Base-by-base conservation (phyloP, 2,113 vertebrate species). In the Corythornis vintsioides region DNA sequence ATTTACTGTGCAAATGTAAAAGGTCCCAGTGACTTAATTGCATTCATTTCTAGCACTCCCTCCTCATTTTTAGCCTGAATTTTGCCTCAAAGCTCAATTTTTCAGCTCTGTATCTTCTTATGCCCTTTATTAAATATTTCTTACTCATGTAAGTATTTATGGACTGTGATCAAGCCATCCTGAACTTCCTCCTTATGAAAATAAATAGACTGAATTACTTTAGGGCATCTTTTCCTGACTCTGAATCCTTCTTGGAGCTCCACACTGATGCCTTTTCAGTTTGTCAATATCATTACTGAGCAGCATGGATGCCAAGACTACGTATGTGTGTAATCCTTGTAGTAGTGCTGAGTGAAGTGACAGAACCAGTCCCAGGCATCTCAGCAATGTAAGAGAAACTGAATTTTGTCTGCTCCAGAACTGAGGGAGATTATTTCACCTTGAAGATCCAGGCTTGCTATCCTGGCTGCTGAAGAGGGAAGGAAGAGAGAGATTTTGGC, bases 11-110 rank as follows among this genome's bases (percentile, higher is more conserved):
- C 18, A 63, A 83, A 83, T 63, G 53, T 92, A 71, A 83, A 89
- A 85, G 35, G 43, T 77, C 92, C 52, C 52, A 67, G 61, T 64
- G 69, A 91, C 52, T 94, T 94, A 93, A 83, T 52, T 92, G 26
- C 38, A 56, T 80, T 87, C 2, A 45, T 57, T 87, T 93, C 56
- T 96, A 80, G 74, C 18, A 83, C 10, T 91, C 87, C 18, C 18
- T 3, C 13, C 52, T 87, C 24, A 13, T 56, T 93, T 92, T 90
- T 74, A 83, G 42, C 24, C 52, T 64, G 56, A 74, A 57, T 93
- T 95, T 93, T 93, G 60, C 61, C 47, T 89, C 52, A 40, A 18
- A 82, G 33, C 89, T 94, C 56, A 26, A 64, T 83, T 92, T 91
- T 94, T 93, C 29, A 86, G 4, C 40, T 90, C 77, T 77, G 3